Base-by-base conservation (phyloP, 2,797 vertebrate species). In the Cossypha dichroa region DNA sequence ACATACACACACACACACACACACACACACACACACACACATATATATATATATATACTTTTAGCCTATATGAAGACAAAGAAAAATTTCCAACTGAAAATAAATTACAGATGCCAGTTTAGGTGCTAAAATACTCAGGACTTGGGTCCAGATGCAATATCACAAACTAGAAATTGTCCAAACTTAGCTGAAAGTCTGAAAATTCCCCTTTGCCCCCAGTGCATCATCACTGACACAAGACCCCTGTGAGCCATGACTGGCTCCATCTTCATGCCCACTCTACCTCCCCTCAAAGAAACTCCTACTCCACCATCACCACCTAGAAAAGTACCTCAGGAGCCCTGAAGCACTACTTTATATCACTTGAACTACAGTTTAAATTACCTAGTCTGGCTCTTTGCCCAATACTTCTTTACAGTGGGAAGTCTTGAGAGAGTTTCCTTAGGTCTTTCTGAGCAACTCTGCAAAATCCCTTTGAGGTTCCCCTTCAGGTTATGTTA, bases 181-280 rank as follows among this genome's bases (percentile, higher is more conserved):
- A 21, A 3, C 11, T 52, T 8, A 0, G 9, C 25, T 63, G n/a
- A n/a, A 67, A 41, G 4, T 23, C 33, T 43, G 36, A 34, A 33
- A 55, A 59, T 13, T 15, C 12, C 3, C 2, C 48, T 51, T 52
- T 74, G 26, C 7, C 31, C 9, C 6, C 0, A 2, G 12, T 22
- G 11, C 40, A 16, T 6, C n/a, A 25, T 6, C 64, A 4, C 16
- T 55, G 18, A 19, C 21, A 48, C 18, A 21, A 33, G 31, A 8
- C 0, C 3, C 13, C 16, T 31, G 36, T 13, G 52, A 26, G 29
- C 43, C 36, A 36, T 0, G 0, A 6, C 9, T 51, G 45, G 51
- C 23, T 58, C 15, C 31, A 58, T 23, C 52, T 60, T 23, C 56
- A 51, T 33, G 21, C 14, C 45, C 34, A 15, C 40, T 13, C 5